phyloP scores from a whole-genome alignment of 2,797 vertebrate species.

The Rhinatrema bivittatum region DNA sequence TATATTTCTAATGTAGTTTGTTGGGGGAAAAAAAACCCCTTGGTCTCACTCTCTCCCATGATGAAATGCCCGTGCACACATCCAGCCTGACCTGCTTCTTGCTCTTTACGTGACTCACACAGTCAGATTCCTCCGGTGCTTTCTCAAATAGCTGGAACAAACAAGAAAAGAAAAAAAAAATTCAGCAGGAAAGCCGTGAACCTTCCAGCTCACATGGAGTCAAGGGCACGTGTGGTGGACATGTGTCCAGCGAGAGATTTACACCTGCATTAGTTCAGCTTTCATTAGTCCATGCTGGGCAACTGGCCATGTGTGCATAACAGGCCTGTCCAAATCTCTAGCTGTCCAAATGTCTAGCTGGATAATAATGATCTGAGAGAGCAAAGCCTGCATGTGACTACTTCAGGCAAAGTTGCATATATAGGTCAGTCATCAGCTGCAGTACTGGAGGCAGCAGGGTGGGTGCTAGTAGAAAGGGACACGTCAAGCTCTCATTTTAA shows the following conservation, averaged over 20 bases:
- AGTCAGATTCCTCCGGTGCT: constrained; percentile 5
- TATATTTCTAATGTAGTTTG: too few species aligned
- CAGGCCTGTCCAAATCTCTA: constrained; percentile 7
- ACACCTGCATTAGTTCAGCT: neutral
- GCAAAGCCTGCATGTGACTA: constrained; percentile 22
- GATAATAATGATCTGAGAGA: constrained; percentile 29
- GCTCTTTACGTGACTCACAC: constrained; percentile 1
- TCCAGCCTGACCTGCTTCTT: too few species aligned
- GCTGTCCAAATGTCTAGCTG: neutral
- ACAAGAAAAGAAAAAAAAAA: neutral
- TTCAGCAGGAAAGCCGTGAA: constrained; percentile 24
- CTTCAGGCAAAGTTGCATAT: constrained; percentile 20
- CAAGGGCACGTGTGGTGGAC: neutral
- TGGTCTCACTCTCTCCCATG: too few species aligned
- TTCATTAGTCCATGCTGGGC: constrained; percentile 4
- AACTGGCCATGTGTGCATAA: neutral
- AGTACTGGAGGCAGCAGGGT: neutral
- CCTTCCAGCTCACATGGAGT: constrained; percentile 8
- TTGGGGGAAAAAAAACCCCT: too few species aligned
- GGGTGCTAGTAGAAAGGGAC: fast-evolving
- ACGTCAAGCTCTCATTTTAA: too few species aligned
- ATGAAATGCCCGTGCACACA: too few species aligned
- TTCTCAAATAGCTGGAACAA: neutral
- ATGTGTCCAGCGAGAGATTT: neutral
- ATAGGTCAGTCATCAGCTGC: constrained; percentile 22